Conservation (phyloP, 2,113 vertebrate genomes). For the Arenaria interpres region DNA sequence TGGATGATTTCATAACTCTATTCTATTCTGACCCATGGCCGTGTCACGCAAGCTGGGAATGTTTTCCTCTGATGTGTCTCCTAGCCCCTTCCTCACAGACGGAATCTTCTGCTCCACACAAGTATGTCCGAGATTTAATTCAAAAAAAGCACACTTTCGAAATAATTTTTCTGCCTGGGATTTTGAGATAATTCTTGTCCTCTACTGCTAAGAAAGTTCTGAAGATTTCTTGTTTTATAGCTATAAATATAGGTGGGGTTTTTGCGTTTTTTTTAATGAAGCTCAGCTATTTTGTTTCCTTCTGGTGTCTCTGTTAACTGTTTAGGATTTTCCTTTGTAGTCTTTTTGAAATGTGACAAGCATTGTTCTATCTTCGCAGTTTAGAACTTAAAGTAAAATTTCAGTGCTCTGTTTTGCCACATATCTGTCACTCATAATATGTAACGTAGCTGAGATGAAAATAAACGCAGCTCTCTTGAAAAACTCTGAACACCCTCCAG, state of each 20-base stretch:
- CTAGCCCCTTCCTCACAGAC: not conserved
- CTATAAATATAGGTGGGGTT: not conserved
- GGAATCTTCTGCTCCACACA: not conserved
- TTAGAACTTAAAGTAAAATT: conserved; percentile 27
- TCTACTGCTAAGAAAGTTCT: conserved; percentile 25
- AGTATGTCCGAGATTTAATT: not conserved
- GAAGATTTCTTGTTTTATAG: conserved; percentile 3
- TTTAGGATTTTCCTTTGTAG: conserved; percentile 40
- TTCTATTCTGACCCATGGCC: not conserved
- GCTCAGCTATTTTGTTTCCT: conserved; percentile 21
- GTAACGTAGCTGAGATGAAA: not conserved
- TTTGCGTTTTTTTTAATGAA: not conserved
- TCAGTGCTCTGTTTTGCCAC: not conserved
- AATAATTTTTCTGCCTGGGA: conserved; percentile 4
- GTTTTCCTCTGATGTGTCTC: not conserved
- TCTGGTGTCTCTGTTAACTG: not conserved
- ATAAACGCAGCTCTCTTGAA: not conserved
- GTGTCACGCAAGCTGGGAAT: not conserved
- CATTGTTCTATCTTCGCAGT: conserved; percentile 15
- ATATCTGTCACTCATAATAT: not conserved
- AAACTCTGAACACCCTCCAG: not conserved
- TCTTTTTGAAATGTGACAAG: conserved; percentile 24
- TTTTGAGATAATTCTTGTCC: conserved; percentile 41
- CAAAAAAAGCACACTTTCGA: not conserved
- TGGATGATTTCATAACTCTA: not conserved